Evolutionary conservation across 2,888 invertebrate species (phyloP), one percentile per base, ranked within the genome.

Genomic region (Coelopa pilipes): DNA sequence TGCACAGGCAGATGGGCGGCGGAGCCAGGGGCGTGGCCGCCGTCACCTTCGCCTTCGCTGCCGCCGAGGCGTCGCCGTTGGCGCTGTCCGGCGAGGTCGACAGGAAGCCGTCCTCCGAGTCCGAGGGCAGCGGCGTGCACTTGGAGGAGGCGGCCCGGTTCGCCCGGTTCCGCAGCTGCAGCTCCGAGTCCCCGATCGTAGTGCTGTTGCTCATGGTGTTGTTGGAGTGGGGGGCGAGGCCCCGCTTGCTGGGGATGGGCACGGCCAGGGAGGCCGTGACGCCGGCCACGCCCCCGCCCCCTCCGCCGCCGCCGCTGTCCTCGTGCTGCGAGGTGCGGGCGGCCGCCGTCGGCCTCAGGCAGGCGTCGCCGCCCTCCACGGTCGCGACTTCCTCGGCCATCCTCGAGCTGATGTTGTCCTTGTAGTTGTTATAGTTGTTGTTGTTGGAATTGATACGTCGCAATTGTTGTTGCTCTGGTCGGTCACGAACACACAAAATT

Each of bases 11-110:
- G 70, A 87, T 81, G 46, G 81, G 80, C 21, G 82, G 79, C 50
- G 79, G 75, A 65, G 70, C 60, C 1, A 65, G 50, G 19, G 74
- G n/a, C 1, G 60, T 63, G 47, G 69, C 49, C 65, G 50, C 71
- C 70, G 74, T 75, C 75, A 24, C n/a, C n/a, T n/a, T n/a, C n/a
- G n/a, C n/a, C n/a, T n/a, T 63, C 65, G 63, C 34, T 49, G 65
- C 24, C 62, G 59, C 73, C 71, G 73, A 49, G 60, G 75, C 76
- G 74, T 84, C 84, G 34, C 83, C 84, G 74, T 82, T 83, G 76
- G 83, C 84, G 75, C 84, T 84, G 73, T 85, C 84, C 45, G 84
- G 84, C 13, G 85, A 84, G 53, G 85, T 84, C 76, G 84, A 84
- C 10, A 85, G 80, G 68, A 85, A 85, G 7, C 82, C 82, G 50